These are phyloP conservation scores for Phaethon lepturus DNA, from an alignment of 2,113 vertebrate genomes.

Conservation along the genomic window DNA sequence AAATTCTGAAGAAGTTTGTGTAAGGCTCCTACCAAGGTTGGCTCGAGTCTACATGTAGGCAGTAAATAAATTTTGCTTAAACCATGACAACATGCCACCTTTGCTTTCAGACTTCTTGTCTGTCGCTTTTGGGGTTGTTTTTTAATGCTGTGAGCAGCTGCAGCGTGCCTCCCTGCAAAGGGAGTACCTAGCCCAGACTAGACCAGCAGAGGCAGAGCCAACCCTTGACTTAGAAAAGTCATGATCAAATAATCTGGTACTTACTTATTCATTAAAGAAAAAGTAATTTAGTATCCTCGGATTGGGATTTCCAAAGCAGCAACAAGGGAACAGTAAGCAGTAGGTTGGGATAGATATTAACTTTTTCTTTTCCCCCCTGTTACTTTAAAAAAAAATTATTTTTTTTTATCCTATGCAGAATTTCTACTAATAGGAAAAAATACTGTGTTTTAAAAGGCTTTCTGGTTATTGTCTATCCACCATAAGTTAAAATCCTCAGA, in stretches of 20 bases:
- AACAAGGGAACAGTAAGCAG: background rate
- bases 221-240: background rate
- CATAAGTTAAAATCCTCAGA: background rate
- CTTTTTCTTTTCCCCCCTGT: background rate
- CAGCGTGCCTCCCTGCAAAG: background rate
- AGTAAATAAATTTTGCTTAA: background rate
- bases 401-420: background rate
- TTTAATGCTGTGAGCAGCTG: background rate
- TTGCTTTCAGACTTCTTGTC: background rate
- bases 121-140: background rate
- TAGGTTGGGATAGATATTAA: background rate
- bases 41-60: background rate
- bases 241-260: background rate
- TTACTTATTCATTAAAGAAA: background rate
- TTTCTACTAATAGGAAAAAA: background rate
- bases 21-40: background rate
- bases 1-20: background rate
- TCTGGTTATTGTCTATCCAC: background rate
- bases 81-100: background rate
- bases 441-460: background rate
- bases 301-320: background rate
- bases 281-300: background rate
- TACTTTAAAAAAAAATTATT: background rate
- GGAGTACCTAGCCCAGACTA: background rate
- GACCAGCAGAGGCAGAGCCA: background rate